Conservation (phyloP, 2,888 invertebrate species). For the Campoplex capitator region DNA sequence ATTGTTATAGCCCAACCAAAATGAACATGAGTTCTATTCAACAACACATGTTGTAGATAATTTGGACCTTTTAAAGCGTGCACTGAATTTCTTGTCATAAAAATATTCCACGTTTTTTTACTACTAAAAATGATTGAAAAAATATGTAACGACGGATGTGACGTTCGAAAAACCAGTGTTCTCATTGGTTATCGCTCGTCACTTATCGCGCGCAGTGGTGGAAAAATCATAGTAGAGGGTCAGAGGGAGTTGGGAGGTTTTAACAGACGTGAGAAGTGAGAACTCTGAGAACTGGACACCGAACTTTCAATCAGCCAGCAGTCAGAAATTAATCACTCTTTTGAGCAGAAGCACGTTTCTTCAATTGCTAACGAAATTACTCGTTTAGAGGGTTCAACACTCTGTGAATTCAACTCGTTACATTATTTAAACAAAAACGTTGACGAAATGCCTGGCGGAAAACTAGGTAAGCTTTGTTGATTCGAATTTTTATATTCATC, state of each 20-base stretch:
- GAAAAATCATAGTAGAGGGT: not conserved
- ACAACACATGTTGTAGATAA: too few species aligned
- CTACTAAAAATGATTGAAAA: too few species aligned
- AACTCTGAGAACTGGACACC: not conserved
- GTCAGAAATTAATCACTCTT: constrained; percentile 70
- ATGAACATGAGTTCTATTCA: too few species aligned
- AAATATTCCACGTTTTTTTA: too few species aligned
- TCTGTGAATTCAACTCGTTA: constrained; percentile 15
- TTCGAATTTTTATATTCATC: not conserved
- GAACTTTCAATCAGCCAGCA: not conserved
- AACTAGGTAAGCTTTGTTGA: constrained; percentile 73
- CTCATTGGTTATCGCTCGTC: too few species aligned
- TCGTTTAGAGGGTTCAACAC: constrained; percentile 16
- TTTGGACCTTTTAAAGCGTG: too few species aligned
- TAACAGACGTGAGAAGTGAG: not conserved
- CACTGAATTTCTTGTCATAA: too few species aligned
- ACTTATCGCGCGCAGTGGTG: not conserved
- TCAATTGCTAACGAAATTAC: constrained; percentile 14
- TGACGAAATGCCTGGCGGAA: constrained; percentile 74
- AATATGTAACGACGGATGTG: too few species aligned
- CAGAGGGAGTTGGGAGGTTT: not conserved
- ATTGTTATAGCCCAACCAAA: too few species aligned
- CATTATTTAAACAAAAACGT: constrained; percentile 8
- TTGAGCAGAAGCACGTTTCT: constrained; percentile 45
- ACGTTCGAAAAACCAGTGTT: too few species aligned